Base-by-base conservation (phyloP, 2,888 invertebrate species). In the Poecilus cupreus region DNA sequence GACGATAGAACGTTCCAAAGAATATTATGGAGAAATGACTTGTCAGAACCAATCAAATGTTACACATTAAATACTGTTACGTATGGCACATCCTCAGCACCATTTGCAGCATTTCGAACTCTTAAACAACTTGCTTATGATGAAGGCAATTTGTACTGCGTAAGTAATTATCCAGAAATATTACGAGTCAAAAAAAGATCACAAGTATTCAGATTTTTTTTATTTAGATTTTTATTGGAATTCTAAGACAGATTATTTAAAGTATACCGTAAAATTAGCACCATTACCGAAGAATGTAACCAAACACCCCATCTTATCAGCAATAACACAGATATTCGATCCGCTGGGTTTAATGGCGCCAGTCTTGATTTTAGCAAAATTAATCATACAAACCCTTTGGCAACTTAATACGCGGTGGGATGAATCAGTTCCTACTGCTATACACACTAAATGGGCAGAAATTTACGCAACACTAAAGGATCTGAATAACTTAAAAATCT, bases 231-330 rank as follows among this genome's bases (percentile, higher is more conserved):
- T 74, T 6, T 32, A 18, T 46, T 74, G 75, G 75, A 49, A 74
- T 68, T 39, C 75, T 6, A 4, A 16, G 1, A 74, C 26, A 18
- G 68, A 74, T 46, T 20, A 10, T 46, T 49, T 74, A 20, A 2
- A 39, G 13, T 74, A 70, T 68, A 20, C 16, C 3, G 20, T 74
- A 2, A n/a, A 20, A 8, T 6, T 74, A 46, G n/a, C 26, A 22
- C 10, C 57, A 8, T 43, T 43, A 18, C 22, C 22, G 10, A 39
- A 39, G 13, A 46, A 8, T 24, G 79, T 84, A 16, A 85, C 85
- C 22, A 85, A 85, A 49, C 68, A 84, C 46, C 80, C 13, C 11
- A 82, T 85, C 49, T 81, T 84, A 81, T 51, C 78, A 1, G 68
- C 82, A 3, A 76, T 83, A 4, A 79, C 82, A 57, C 80, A 37